Evolutionary conservation across 2,113 vertebrate species (phyloP).

Genomic region (Ictalurus furcatus): DNA sequence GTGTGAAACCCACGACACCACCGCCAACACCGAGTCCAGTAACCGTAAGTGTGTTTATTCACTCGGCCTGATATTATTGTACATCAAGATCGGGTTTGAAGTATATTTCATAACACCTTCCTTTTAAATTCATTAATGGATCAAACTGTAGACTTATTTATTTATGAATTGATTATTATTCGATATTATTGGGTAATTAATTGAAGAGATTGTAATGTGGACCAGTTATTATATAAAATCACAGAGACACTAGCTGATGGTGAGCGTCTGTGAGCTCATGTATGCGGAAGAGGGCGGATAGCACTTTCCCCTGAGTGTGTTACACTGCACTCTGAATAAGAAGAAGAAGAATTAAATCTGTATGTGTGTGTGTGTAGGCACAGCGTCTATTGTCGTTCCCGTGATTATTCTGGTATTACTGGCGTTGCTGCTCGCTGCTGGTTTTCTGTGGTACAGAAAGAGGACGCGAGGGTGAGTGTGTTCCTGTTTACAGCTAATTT

Average conservation of each 20-base stretch:
- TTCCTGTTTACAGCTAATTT: background rate
- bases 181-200: background rate
- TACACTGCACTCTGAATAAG: background rate
- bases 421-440: slow-evolving; percentile 76
- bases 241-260: background rate
- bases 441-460: slow-evolving; percentile 86
- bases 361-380: slow-evolving; percentile 67
- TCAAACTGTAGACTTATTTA: background rate
- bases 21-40: background rate
- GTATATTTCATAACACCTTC: background rate
- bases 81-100: too few relatives aligned
- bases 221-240: background rate
- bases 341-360: background rate
- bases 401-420: slow-evolving; percentile 81
- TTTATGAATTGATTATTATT: background rate
- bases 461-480: slow-evolving; percentile 87
- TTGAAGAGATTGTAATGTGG: background rate
- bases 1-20: slow-evolving; percentile 33
- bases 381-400: slow-evolving; percentile 85
- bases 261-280: background rate
- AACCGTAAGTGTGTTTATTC: slow-evolving; percentile 47
- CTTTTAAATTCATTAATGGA: background rate
- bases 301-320: background rate
- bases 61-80: background rate
- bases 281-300: background rate